Base-by-base conservation (phyloP, 1,140 invertebrate species). In the Brachionus paranguensis region DNA sequence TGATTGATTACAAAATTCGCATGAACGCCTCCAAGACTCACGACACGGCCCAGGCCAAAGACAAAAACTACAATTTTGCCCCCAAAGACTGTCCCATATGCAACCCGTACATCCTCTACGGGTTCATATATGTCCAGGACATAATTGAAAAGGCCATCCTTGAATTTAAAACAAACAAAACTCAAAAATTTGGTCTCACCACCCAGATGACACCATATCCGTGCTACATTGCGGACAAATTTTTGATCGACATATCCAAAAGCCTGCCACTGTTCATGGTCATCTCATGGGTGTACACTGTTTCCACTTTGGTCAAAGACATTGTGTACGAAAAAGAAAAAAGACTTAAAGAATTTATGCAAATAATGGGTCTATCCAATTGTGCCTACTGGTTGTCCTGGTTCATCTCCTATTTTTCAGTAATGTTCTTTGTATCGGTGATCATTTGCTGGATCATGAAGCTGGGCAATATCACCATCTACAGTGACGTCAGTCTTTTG, bases 261-360 rank as follows among this genome's bases (percentile, higher is more conserved):
- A 91, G 89, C 87, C 93, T 94, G 70, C 93, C 93, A 0, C 89
- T 94, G 84, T 92, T 95, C 70, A 92, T 95, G 78, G 91, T 92
- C 0, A 86, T 93, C 1, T 89, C 91, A 4, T 93, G 92, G 92
- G 89, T 92, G 74, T 90, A 94, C 87, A 92, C 94, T 0, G 92
- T 93, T 84, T 93, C 94, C 11, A 93, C 94, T 87, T 93, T 94
- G 37, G 93, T 94, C 6, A 94, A 93, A 86, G 91, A 90, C 43
- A 91, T 93, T 85, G 93, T 93, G 12, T 90, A 91, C 85, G 93
- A 93, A 87, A 93, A 93, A 86, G 92, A 93, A 86, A 86, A 89
- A 84, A 88, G 90, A 7, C 86, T 79, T 8, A 92, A 91, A 85
- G 92, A 92, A 87, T 90, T 91, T 3, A 92, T 92, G 92, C 90